These are phyloP conservation scores for Torymus tubicola DNA, from an alignment of 2,888 invertebrate species.

Conservation along the genomic window DNA sequence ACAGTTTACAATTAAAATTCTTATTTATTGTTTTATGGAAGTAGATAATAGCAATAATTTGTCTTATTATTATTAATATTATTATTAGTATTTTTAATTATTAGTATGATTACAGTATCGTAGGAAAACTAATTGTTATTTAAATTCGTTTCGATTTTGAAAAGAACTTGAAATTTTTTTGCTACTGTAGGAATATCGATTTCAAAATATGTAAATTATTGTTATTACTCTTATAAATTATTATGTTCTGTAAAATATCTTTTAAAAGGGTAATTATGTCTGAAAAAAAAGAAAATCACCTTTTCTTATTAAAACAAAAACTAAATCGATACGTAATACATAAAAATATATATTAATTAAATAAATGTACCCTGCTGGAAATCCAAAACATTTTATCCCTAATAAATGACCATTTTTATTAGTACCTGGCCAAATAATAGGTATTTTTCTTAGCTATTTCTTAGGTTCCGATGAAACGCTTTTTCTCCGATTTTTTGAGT, in stretches of 20 bases:
- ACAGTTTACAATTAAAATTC: no score
- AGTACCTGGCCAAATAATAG: no score
- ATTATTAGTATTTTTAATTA: not conserved
- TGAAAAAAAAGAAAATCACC: not conserved
- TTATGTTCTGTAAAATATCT: not conserved
- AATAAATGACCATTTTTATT: no score
- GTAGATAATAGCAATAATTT: no score
- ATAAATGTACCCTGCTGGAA: no score
- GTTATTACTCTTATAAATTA: not conserved
- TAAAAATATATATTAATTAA: constrained; percentile 22
- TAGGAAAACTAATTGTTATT: not conserved
- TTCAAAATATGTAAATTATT: constrained; percentile 1
- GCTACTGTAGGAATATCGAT: not conserved
- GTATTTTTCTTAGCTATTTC: no score
- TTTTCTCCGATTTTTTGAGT: no score
- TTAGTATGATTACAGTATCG: not conserved
- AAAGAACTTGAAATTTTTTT: no score
- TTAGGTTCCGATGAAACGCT: no score
- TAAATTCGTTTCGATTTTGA: no score
- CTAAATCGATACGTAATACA: constrained; percentile 13
- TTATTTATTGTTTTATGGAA: not conserved
- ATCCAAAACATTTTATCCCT: no score
- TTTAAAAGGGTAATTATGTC: not conserved
- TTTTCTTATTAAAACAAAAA: not conserved
- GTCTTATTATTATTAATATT: not conserved